Evolutionary conservation across 2,797 vertebrate genomes (phyloP), one percentile per base, ranked within the genome.

Genomic region (Betta splendens): DNA sequence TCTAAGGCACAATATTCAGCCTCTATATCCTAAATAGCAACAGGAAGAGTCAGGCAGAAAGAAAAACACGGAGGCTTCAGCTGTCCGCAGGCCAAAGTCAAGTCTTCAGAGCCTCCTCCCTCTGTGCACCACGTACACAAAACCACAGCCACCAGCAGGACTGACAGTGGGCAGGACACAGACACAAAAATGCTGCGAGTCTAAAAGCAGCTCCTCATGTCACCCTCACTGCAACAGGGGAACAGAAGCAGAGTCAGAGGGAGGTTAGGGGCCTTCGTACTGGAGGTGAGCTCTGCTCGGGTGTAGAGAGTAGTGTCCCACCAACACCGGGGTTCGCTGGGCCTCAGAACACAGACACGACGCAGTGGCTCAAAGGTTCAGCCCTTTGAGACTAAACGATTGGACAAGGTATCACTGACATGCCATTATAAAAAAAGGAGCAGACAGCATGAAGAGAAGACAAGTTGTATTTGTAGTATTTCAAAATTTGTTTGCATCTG

Each of bases 121-220:
- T 64, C 60, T 61, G 33, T 40, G 54, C 46, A 79, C 85, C 81
- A 86, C 79, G 81, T 87, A 72, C 73, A 75, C 85, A 84, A 86
- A 87, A 84, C 86, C 86, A 87, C 82, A 82, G 63, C 69, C 57
- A 76, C 32, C 66, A 62, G 51, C 54, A 64, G 50, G 42, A 59
- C 55, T 11, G 73, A 58, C 65, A 44, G 65, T 9, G 36, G 65
- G 64, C 53, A 37, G 69, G 58, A 33, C 20, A 1, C 47, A 73
- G 45, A 73, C 66, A 75, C 64, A 73, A 77, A 59, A 77, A 79
- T 71, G 60, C 66, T 57, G 3, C 15, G 1, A 64, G 65, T 80
- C 83, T 77, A 79, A 86, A 82, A 69, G 55, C 59, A 55, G 82
- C 57, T 52, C 39, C 25, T 28, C 47, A 57, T 58, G 53, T 75